Evolutionary conservation across 2,888 invertebrate genomes (phyloP).

Genomic region (Latheticus oryzae): DNA sequence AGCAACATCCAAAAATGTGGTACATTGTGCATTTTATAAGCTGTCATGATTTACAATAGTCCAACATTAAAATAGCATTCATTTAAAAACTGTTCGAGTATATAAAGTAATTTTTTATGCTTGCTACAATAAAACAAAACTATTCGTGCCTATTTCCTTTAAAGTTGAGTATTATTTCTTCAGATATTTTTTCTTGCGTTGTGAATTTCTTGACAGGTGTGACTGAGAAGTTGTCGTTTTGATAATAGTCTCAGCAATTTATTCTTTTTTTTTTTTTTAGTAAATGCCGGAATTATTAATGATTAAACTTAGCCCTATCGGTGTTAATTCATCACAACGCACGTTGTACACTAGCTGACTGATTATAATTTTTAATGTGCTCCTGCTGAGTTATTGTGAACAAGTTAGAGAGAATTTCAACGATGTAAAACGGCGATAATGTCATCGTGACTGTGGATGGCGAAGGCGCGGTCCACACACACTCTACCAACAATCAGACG

Average conservation of each 20-base stretch:
- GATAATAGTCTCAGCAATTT: conserved; percentile 22
- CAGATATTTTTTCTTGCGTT: too few species aligned
- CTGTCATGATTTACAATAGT: conserved; percentile 13
- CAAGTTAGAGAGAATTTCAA: conserved; percentile 37
- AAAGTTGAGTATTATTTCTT: conserved; percentile 18
- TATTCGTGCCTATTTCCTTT: neutral
- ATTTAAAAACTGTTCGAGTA: conserved; percentile 9
- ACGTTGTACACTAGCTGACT: conserved; percentile 30
- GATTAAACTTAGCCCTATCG: conserved; percentile 27
- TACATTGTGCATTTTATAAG: conserved; percentile 13
- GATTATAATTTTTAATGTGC: conserved; percentile 41
- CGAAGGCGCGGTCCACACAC: conserved; percentile 38
- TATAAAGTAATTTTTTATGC: too few species aligned
- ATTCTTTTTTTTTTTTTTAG: too few species aligned
- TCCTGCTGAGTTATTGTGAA: conserved; percentile 40
- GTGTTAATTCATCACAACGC: conserved; percentile 36
- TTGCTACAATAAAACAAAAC: too few species aligned
- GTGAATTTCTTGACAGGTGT: conserved; percentile 24
- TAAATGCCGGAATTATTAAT: conserved; percentile 33
- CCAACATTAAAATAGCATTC: conserved; percentile 5
- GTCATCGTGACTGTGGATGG: conserved; percentile 40
- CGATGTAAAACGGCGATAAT: conserved; percentile 38
- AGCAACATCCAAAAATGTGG: neutral
- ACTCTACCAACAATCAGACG: conserved; percentile 30
- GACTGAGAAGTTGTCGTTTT: conserved; percentile 8